Evolutionary conservation across 2,797 vertebrate species (phyloP), one percentile per base, ranked within the genome.

Genomic region (Pangasius djambal): DNA sequence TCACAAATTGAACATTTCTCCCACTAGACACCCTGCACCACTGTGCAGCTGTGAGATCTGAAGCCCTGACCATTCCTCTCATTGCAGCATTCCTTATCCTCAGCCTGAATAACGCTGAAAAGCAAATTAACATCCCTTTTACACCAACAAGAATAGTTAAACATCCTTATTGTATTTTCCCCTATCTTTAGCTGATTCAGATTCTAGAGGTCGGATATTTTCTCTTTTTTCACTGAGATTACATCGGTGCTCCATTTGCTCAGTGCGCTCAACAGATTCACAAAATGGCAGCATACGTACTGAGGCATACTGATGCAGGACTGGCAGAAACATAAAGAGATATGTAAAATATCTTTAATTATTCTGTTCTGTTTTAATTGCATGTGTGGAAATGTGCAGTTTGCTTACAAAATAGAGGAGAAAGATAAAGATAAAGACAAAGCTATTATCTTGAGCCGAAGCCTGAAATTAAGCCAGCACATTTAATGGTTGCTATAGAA

Each of bases 1-100:
- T 86, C 85, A 77, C 55, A 48, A 86, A 86, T 77, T 77, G 55
- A 65, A 63, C 59, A 65, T 67, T 78, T 50, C 74, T 50, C 59
- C 74, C 10, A 52, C 40, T 22, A 6, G n/a, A 63, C 86, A 34
- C 74, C n/a, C 28, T 13, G 57, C 13, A 85, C 48, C 44, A 85
- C 48, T 70, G 65, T 52, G 65, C 65, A 72, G 65, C 83, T 48
- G 82, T 9, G 37, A 67, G 82, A 67, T 28, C 6, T 12, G 85
- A 48, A 18, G 25, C 61, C 55, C 13, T 20, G 13, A 44, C 3
- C 6, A 4, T 6, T 31, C 13, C 4, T 28, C 40, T 83, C 57
- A 44, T n/a, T 18, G 7, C 1, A 4, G 4, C 15, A n/a, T 12
- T 67, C 8, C 22, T 48, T 50, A 67, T 84, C 40, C 8, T 18